A percentile compares a stretch with the other conserved stretches of the same genome.
These are phyloP conservation scores for Aurelia sp. DNA, from an alignment of 30 jellyfish, hydroid and myxozoan species.

Conservation along the genomic window DNA sequence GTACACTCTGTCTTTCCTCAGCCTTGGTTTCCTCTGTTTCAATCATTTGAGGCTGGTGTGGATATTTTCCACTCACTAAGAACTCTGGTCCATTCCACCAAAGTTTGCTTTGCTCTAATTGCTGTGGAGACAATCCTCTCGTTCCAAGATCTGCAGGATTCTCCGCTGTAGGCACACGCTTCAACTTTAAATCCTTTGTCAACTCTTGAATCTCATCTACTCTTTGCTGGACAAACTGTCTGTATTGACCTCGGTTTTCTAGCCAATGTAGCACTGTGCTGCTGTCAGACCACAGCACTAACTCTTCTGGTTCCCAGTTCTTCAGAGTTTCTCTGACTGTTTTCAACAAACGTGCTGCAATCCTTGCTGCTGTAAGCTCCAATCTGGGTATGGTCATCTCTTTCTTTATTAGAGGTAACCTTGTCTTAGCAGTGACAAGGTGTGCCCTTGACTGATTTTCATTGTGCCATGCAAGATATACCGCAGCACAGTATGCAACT, in stretches of 20 bases:
- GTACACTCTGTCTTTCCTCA: constrained; percentile 32
- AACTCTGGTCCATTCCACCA: constrained; percentile 42
- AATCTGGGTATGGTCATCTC: constrained; percentile 37
- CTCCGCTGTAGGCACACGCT: constrained; percentile 37
- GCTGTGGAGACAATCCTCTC: constrained; percentile 37
- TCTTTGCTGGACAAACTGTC: constrained; percentile 44
- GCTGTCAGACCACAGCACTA: constrained; percentile 36
- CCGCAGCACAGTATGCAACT: constrained; percentile 31
- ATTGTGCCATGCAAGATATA: constrained; percentile 29
- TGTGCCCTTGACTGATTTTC: constrained; percentile 19
- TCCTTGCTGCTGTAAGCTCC: constrained; percentile 49
- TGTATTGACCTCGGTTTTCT: constrained; percentile 29
- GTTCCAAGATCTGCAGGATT: constrained; percentile 44
- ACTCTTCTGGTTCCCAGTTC: constrained; percentile 42
- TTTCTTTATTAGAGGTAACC: constrained; percentile 30
- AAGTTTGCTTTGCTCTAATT: constrained; percentile 41
- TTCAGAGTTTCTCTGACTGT: constrained; percentile 28
- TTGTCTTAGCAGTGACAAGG: constrained; percentile 39
- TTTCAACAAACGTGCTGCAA: constrained; percentile 47
- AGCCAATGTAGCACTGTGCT: constrained; percentile 41
- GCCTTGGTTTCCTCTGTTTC: constrained; percentile 46
- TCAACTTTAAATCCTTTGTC: constrained; percentile 33
- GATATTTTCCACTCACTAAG: constrained; percentile 25
- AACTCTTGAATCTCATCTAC: constrained; percentile 23
- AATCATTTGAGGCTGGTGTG: constrained; percentile 35